Percentiles rank a stretch among this genome's conserved stretches.
phyloP scores from a whole-genome alignment of 2,888 invertebrate genomes.

The Amphipoea oculea region DNA sequence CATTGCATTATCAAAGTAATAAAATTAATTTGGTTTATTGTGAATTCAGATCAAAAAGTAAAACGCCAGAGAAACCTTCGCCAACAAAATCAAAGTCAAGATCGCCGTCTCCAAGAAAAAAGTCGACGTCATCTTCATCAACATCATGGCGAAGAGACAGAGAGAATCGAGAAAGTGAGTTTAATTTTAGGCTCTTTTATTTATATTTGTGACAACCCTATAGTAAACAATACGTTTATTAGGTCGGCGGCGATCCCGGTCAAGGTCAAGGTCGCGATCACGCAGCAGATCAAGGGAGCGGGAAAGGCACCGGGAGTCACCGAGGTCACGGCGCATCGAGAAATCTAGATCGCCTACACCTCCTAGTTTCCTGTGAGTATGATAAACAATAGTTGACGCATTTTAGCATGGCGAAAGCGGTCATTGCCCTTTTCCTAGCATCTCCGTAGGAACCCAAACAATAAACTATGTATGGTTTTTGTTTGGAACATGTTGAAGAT shows the following conservation, averaged over 20 bases:
- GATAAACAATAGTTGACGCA: background rate
- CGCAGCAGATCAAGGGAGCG: constrained; percentile 84
- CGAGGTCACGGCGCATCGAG: constrained; percentile 84
- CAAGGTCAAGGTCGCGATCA: constrained; percentile 83
- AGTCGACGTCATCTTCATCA: constrained; percentile 63
- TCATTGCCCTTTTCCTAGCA: background rate
- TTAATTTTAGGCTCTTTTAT: background rate
- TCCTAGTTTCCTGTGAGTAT: constrained; percentile 94
- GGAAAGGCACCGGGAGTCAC: constrained; percentile 88
- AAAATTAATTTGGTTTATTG: constrained; percentile 6
- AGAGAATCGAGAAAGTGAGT: constrained; percentile 63
- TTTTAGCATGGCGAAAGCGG: background rate
- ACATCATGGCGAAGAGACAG: constrained; percentile 82
- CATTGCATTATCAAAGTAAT: background rate
- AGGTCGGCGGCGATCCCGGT: constrained; percentile 81
- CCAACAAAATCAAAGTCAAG: constrained; percentile 85
- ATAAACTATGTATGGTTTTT: background rate
- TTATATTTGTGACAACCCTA: background rate
- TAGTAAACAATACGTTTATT: background rate
- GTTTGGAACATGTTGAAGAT: background rate
- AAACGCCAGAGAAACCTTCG: constrained; percentile 86
- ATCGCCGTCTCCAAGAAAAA: constrained; percentile 87
- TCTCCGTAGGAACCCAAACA: background rate
- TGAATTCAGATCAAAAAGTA: constrained; percentile 82
- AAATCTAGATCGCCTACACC: constrained; percentile 89